Base-by-base conservation (phyloP, 2,888 invertebrate species). In the Lasioglossum figueresi region DNA sequence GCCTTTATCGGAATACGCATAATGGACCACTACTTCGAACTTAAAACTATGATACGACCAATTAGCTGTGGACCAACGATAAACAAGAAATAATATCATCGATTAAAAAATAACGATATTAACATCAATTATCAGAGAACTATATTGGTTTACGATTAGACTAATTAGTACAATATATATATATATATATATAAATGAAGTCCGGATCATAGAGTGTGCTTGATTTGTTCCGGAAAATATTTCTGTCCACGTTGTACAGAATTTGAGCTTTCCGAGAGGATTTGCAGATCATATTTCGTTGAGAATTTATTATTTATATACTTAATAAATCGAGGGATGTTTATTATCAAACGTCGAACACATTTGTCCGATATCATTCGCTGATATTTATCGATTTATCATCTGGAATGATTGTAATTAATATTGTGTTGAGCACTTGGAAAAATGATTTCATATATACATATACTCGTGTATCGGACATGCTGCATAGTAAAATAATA, bases 31-130 rank as follows among this genome's bases (percentile, higher is more conserved):
- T 76, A 86, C 72, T 76, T 80, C 43, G 76, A 66, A 81, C 52
- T 77, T 87, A 70, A 77, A 79, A 40, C 72, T 56, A 31, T 75
- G 23, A 86, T 71, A 76, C 68, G 87, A 87, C 87, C 86, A 87
- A 87, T 83, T 80, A 80, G 78, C 79, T 66, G 80, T 74, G 87
- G 87, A 87, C 87, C 87, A 87, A 87, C 76, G 66, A n/a, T 40
- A 48, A 77, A 70, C 37, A 6, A 78, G 48, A 59, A 76, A 68
- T 73, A 70, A 45, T 83, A 87, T 66, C 43, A 10, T 83, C 48
- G 48, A 73, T 52, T 43, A 43, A 31, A 68, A 34, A 31, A 52
- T 52, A 52, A 73, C 23, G 34, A 73, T 52, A 73, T 10, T 14
- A 73, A 73, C 48, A 73, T 52, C 23, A 34, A 73, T 27, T 73